Base-by-base conservation (phyloP, 2,113 vertebrate genomes). In the Tursiops truncatus region DNA sequence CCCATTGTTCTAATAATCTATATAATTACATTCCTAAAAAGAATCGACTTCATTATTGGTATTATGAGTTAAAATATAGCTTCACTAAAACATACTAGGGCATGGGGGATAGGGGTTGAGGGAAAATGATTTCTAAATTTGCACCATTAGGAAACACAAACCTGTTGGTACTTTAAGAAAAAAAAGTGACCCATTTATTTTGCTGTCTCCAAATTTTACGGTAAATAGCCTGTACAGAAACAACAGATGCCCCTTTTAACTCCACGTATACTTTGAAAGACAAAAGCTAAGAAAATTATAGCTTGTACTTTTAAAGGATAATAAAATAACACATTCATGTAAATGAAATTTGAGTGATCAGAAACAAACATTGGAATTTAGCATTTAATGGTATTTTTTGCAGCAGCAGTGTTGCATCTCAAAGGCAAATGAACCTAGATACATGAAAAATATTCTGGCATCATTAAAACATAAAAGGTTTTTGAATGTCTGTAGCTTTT, bases 361-460 rank as follows among this genome's bases (percentile, higher is more conserved):
- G 38, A 80, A 82, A 68, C 26, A 89, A 76, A 70, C 5, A 65
- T 18, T 65, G 18, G 5, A 84, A 80, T 89, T 56, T 68, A 47
- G 13, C 4, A 38, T 53, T 77, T 86, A 65, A 38, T 38, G 71
- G 28, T 80, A 84, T 50, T 81, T 91, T 81, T 67, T 63, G 68
- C 6, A 26, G 6, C 20, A 50, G 10, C 0, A 36, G 0, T 38
- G 15, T n/a, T 58, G 20, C 21, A 86, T 94, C 82, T 86, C 47
- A 89, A 94, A 95, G 33, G 44, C 23, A 95, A 93, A 56, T 68
- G 4, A 83, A 88, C 15, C 28, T 38, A 33, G 21, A 76, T 76
- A 53, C 47, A 90, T 44, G 71, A 73, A 86, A 93, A 53, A 36
- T 38, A 89, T 68, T 76, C 33, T 65, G 44, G 74, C 65, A 56